Conservation (phyloP, 2,888 invertebrate species). For the Tipula helvola region DNA sequence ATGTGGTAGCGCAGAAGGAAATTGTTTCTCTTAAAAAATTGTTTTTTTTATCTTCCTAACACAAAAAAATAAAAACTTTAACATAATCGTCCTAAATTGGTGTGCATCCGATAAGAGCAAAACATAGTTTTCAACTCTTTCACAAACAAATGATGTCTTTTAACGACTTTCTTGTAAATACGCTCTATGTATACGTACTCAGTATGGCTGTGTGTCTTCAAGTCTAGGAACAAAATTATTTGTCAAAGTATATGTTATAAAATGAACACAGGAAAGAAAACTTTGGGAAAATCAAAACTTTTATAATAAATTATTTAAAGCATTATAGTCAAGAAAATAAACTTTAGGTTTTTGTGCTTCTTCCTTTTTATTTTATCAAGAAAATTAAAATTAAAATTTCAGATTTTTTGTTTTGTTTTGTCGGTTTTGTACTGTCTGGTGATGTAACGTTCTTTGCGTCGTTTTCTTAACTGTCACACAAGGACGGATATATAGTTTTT, state of each 20-base stretch:
- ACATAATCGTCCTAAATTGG: not conserved
- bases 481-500: not conserved
- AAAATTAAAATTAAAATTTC: not conserved
- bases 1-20: no score
- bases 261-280: not conserved
- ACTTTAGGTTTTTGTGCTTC: not conserved
- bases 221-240: not conserved
- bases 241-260: not conserved
- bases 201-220: not conserved
- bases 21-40: no score
- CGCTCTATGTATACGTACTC: not conserved
- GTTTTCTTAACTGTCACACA: not conserved
- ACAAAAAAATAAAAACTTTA: not conserved
- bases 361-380: not conserved
- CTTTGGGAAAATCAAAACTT: not conserved
- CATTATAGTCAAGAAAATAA: not conserved
- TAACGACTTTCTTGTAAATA: not conserved
- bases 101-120: not conserved
- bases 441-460: not conserved
- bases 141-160: not conserved
- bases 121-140: not conserved
- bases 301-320: not conserved
- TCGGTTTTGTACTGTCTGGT: not conserved
- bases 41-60: not conserved
- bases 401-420: not conserved